Conservation (phyloP, 2,113 vertebrate genomes). For the Lamprotornis superbus region DNA sequence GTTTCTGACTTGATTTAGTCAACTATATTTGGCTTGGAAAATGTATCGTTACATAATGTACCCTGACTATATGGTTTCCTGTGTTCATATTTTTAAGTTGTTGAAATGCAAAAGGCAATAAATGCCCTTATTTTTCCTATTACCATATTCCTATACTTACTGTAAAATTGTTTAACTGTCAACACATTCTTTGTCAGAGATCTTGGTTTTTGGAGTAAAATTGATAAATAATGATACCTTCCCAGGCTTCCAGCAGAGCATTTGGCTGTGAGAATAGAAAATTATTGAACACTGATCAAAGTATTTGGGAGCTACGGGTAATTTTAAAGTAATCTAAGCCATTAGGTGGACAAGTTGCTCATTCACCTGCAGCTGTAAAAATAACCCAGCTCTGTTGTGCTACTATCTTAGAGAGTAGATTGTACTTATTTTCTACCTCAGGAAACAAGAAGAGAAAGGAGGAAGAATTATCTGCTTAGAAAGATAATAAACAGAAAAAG, state of each 20-base stretch:
- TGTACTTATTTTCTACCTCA: not conserved
- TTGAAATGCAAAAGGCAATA: not conserved
- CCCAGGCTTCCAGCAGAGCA: not conserved
- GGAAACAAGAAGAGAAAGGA: not conserved
- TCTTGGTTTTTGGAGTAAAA: not conserved
- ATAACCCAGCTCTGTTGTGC: not conserved
- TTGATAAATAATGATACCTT: not conserved
- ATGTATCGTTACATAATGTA: not conserved
- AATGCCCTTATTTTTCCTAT: not conserved
- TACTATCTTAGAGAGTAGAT: not conserved
- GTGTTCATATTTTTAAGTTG: not conserved
- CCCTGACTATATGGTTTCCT: not conserved
- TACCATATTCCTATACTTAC: not conserved
- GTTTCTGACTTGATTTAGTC: constrained; percentile 37
- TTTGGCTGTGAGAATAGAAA: not conserved
- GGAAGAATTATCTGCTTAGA: not conserved
- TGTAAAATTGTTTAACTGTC: not conserved
- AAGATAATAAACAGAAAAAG: not conserved
- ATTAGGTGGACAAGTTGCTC: not conserved
- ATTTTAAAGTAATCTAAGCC: not conserved
- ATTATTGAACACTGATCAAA: not conserved
- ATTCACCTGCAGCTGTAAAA: not conserved
- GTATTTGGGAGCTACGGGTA: not conserved
- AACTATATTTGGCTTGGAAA: constrained; percentile 32
- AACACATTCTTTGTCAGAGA: not conserved